Percentiles rank a stretch among this genome's conserved stretches.
phyloP scores from a whole-genome alignment of 2,113 vertebrate genomes.

The Gymnogyps californianus region DNA sequence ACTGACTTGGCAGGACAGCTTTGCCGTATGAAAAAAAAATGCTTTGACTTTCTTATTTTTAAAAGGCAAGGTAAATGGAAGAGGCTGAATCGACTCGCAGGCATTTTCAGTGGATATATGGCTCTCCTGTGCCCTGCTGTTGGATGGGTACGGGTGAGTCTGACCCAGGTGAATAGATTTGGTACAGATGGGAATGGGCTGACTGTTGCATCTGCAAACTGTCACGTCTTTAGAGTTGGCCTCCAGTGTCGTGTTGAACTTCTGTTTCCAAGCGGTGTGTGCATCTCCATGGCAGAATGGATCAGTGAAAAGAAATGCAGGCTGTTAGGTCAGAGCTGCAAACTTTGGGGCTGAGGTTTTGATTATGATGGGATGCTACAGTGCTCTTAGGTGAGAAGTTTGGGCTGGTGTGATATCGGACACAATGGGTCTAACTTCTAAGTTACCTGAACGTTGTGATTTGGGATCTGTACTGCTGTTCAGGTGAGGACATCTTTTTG shows the following conservation, averaged over 20 bases:
- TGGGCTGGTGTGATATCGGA: neutral
- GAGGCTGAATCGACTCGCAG: neutral
- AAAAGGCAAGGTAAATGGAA: neutral
- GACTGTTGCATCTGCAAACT: neutral
- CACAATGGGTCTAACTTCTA: neutral
- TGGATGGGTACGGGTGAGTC: neutral
- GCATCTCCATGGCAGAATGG: neutral
- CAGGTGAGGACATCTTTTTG: neutral
- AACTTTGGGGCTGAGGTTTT: neutral
- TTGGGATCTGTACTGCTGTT: neutral
- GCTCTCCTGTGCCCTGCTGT: neutral
- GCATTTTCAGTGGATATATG: neutral
- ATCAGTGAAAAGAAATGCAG: neutral
- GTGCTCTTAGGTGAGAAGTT: neutral
- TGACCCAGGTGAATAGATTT: neutral
- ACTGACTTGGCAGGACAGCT: constrained; percentile 22
- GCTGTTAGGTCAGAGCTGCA: neutral
- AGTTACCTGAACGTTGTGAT: neutral
- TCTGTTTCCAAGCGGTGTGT: neutral
- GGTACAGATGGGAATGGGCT: neutral
- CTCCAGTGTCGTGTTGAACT: fast-evolving
- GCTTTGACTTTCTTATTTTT: constrained; percentile 9
- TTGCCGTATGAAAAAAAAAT: constrained; percentile 7
- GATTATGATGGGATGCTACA: neutral
- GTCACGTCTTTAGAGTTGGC: neutral